A percentile compares a stretch with the other conserved stretches of the same genome.
These are phyloP conservation scores for Melanchra persicariae DNA, from an alignment of 2,888 invertebrate genomes.

Conservation along the genomic window DNA sequence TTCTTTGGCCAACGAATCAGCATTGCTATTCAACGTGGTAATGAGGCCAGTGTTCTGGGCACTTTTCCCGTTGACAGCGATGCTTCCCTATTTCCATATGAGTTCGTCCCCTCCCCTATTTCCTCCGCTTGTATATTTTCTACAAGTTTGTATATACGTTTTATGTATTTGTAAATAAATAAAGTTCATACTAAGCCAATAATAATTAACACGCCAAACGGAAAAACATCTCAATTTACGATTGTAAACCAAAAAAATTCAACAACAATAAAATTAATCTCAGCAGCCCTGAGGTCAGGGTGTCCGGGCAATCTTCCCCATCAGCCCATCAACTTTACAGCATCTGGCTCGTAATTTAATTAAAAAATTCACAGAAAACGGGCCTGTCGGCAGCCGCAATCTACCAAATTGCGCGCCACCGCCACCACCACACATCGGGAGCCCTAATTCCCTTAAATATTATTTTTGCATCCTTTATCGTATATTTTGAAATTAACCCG, in stretches of 20 bases:
- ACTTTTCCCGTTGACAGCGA: too few species aligned
- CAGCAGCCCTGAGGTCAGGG: constrained; percentile 49
- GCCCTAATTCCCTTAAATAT: constrained; percentile 89
- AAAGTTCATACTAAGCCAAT: constrained; percentile 38
- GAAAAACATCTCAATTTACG: constrained; percentile 62
- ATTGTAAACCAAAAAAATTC: constrained; percentile 62
- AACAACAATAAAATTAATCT: constrained; percentile 66
- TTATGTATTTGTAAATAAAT: too few species aligned
- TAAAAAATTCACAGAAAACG: constrained; percentile 90
- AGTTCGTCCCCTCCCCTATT: too few species aligned
- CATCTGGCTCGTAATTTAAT: constrained; percentile 89
- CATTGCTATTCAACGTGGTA: too few species aligned
- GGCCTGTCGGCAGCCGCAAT: constrained; percentile 81
- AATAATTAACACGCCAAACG: constrained; percentile 42
- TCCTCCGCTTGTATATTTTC: too few species aligned
- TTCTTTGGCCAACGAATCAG: too few species aligned
- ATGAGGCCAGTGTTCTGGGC: too few species aligned
- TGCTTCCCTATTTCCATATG: too few species aligned
- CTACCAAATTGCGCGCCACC: constrained; percentile 86
- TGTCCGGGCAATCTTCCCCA: constrained; percentile 74
- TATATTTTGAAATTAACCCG: constrained; percentile 89
- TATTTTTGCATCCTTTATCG: constrained; percentile 87
- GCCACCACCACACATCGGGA: constrained; percentile 80
- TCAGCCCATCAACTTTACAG: constrained; percentile 84
- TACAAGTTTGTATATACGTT: too few species aligned